phyloP scores from a whole-genome alignment of 2,888 invertebrate species.

The Drosophila nigricruria region DNA sequence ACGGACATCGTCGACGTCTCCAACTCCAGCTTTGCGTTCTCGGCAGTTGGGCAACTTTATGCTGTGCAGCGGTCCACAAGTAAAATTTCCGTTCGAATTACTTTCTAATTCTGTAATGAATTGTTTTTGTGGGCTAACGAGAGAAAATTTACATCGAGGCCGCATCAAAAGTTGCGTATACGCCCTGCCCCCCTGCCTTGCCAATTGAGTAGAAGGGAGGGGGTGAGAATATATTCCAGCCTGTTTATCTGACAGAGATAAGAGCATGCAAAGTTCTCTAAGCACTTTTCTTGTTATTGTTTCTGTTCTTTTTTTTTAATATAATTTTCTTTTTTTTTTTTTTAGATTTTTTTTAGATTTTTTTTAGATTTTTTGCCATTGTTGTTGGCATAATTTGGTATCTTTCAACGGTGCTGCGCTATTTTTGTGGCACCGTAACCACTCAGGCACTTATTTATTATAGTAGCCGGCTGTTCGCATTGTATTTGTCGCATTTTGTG shows the following conservation, averaged over 20 bases:
- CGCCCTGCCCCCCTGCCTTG: slow-evolving; percentile 47
- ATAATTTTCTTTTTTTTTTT: too few relatives aligned
- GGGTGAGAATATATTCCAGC: slow-evolving; percentile 32
- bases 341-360: neutral
- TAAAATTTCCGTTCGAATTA: slow-evolving; percentile 81
- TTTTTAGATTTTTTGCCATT: slow-evolving; percentile 13
- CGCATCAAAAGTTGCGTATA: slow-evolving; percentile 74
- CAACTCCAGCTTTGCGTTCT: slow-evolving; percentile 3
- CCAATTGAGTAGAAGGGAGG: slow-evolving; percentile 1
- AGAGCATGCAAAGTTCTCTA: slow-evolving; percentile 67
- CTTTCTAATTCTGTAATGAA: slow-evolving; percentile 81
- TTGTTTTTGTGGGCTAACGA: slow-evolving; percentile 76
- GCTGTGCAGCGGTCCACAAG: slow-evolving; percentile 73
- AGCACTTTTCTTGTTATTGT: slow-evolving; percentile 61
- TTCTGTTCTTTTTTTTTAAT: slow-evolving; percentile 29
- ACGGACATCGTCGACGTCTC: slow-evolving; percentile 9
- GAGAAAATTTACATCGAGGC: slow-evolving; percentile 69
- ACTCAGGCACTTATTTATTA: slow-evolving; percentile 70
- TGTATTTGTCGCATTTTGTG: slow-evolving; percentile 58
- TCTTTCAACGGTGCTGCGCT: slow-evolving; percentile 61
- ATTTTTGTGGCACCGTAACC: slow-evolving; percentile 42
- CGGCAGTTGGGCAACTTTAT: slow-evolving; percentile 54
- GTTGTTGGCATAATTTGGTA: slow-evolving; percentile 70
- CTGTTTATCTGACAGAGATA: slow-evolving; percentile 53
- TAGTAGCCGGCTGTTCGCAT: slow-evolving; percentile 38